Evolutionary conservation across 1,140 invertebrate genomes (phyloP).

Genomic region (Stegodyphus mimosarum): DNA sequence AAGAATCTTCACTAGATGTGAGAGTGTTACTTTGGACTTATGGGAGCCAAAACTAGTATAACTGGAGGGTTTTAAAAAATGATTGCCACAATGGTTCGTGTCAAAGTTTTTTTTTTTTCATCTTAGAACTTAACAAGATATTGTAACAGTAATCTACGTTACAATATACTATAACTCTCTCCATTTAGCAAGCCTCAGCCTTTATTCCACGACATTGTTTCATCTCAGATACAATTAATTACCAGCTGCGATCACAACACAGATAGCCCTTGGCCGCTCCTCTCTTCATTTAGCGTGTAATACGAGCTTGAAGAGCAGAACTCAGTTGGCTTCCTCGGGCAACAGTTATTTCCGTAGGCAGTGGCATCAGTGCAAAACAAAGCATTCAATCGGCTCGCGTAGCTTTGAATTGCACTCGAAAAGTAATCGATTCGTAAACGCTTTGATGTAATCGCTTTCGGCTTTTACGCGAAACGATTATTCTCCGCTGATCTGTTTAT

Average conservation of each 20-base stretch:
- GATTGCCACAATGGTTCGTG: too few relatives aligned
- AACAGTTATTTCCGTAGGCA: too few relatives aligned
- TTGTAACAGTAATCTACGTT: too few relatives aligned
- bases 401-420: neutral
- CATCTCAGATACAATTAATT: neutral
- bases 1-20: too few relatives aligned
- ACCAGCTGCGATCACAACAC: neutral
- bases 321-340: too few relatives aligned
- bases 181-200: neutral
- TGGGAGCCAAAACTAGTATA: too few relatives aligned
- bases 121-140: too few relatives aligned
- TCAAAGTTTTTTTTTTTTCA: too few relatives aligned
- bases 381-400: neutral
- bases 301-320: neutral
- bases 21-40: too few relatives aligned
- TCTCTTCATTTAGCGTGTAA: neutral
- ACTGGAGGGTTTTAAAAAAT: too few relatives aligned
- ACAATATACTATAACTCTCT: neutral
- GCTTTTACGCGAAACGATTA: neutral
- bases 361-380: neutral
- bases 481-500: neutral
- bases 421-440: conserved; percentile 14
- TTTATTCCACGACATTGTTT: neutral
- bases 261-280: neutral
- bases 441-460: neutral